Percentiles rank a stretch among this genome's conserved stretches.
phyloP scores from a whole-genome alignment of 1,140 invertebrate species.

The Monochamus saltuarius region DNA sequence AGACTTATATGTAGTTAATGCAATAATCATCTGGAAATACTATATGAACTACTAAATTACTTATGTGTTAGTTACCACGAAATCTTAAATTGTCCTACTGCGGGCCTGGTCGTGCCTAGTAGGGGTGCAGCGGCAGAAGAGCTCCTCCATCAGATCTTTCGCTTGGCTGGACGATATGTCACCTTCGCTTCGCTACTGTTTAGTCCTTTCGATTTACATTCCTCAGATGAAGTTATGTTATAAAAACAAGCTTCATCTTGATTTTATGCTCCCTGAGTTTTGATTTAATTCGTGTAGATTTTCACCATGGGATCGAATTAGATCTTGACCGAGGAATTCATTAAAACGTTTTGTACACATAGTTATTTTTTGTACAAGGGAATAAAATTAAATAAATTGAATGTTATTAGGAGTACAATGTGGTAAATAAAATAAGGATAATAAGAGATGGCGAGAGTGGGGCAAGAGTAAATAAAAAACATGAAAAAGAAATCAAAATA shows the following conservation, averaged over 20 bases:
- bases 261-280: conserved; percentile 28
- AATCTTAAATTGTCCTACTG: background rate
- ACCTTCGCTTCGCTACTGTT: conserved; percentile 48
- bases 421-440: too few species aligned
- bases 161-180: conserved; percentile 42
- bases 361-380: background rate
- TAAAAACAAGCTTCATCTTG: conserved; percentile 43
- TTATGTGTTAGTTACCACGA: too few species aligned
- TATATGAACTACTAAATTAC: too few species aligned
- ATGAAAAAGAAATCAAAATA: too few species aligned
- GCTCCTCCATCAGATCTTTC: conserved; percentile 42
- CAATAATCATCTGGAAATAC: too few species aligned
- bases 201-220: conserved; percentile 49
- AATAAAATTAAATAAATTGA: background rate
- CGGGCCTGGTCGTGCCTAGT: conserved; percentile 20
- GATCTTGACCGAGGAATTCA: conserved; percentile 20
- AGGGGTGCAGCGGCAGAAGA: conserved; percentile 25
- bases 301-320: background rate
- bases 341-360: conserved; percentile 12
- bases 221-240: conserved; percentile 44
- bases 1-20: too few species aligned
- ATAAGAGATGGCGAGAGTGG: too few species aligned
- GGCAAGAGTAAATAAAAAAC: too few species aligned
- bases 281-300: background rate
- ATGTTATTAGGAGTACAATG: too few species aligned